phyloP scores from a whole-genome alignment of 2,113 vertebrate genomes.

The Delphinapterus leucas region DNA sequence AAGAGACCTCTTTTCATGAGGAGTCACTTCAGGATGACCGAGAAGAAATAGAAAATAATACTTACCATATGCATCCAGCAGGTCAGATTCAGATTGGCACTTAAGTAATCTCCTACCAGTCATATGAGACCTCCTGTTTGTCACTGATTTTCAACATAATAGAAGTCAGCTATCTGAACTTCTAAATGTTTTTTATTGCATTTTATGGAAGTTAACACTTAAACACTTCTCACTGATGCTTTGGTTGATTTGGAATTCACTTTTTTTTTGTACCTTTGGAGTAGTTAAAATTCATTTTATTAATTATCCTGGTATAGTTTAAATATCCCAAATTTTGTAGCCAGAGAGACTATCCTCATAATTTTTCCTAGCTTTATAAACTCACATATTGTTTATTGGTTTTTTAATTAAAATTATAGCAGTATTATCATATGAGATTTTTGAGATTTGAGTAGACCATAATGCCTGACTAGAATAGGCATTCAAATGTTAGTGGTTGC shows the following conservation, averaged over 20 bases:
- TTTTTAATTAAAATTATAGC: neutral
- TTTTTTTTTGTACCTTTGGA: neutral
- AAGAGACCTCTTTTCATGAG: slow-evolving; percentile 91
- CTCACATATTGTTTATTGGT: neutral
- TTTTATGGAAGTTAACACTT: neutral
- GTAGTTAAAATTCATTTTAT: neutral
- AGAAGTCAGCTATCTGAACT: neutral
- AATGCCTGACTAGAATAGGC: neutral
- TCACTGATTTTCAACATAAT: neutral
- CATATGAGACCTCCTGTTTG: neutral
- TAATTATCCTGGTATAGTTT: neutral
- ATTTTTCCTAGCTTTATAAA: slow-evolving; percentile 22
- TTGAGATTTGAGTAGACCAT: neutral
- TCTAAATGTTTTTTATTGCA: neutral
- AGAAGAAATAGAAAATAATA: slow-evolving; percentile 83
- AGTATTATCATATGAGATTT: neutral
- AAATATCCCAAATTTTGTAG: neutral
- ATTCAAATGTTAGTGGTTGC: neutral
- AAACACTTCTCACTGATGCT: neutral
- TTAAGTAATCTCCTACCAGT: neutral
- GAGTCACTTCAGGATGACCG: slow-evolving; percentile 92
- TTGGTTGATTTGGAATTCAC: neutral
- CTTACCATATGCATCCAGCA: slow-evolving; percentile 88
- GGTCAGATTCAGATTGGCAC: slow-evolving; percentile 80
- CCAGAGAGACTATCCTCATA: neutral